These are phyloP conservation scores for Phrynocephalus forsythii DNA, from an alignment of 2,797 vertebrate species.

Conservation along the genomic window DNA sequence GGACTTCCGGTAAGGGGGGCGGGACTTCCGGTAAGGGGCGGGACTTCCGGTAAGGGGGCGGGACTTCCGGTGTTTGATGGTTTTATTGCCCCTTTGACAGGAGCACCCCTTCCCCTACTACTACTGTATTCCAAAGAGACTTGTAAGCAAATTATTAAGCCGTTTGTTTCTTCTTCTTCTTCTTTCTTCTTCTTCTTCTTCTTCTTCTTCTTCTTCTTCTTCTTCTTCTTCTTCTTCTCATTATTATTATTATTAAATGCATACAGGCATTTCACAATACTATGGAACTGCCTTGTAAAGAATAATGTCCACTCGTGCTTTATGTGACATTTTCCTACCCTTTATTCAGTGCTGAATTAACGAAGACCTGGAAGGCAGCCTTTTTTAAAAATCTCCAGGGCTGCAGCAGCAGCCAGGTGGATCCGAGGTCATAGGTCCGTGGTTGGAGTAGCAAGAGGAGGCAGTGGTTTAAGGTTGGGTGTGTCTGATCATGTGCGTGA, in stretches of 20 bases:
- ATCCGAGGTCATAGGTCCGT: too few relatives aligned
- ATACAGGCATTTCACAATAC: conserved; percentile 3
- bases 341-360: conserved; percentile 37
- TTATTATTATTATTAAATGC: too few relatives aligned
- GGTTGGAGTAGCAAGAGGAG: neutral
- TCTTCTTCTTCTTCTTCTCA: too few relatives aligned
- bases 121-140: conserved; percentile 69
- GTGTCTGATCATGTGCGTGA: too few relatives aligned
- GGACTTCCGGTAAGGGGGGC: too few relatives aligned
- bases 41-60: too few relatives aligned
- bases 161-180: conserved; percentile 22
- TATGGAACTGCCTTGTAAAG: conserved; percentile 20
- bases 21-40: too few relatives aligned
- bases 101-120: too few relatives aligned
- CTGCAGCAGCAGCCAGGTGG: neutral
- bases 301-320: neutral
- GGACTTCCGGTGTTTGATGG: too few relatives aligned
- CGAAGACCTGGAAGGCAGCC: neutral
- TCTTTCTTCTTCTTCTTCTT: too few relatives aligned
- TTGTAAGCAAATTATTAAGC: conserved; percentile 63
- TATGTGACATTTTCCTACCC: conserved; percentile 18
- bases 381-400: neutral
- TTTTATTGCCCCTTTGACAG: too few relatives aligned
- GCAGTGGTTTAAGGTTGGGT: neutral
- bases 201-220: too few relatives aligned